Percentiles rank a stretch among this genome's conserved stretches.
phyloP scores from a whole-genome alignment of 2,797 vertebrate species.

The Phalloptychus januarius region DNA sequence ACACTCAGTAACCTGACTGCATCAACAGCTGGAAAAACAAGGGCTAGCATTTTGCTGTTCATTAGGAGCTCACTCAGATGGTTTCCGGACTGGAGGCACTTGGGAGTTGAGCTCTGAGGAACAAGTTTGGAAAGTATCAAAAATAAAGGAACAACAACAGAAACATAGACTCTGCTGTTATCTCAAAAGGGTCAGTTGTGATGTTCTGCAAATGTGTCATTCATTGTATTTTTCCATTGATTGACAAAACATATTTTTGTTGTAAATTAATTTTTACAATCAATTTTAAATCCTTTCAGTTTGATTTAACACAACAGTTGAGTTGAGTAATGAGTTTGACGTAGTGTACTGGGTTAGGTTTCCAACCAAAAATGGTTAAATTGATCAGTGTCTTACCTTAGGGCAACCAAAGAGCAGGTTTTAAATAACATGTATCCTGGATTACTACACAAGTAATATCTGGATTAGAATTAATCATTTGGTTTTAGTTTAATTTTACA shows the following conservation, averaged over 20 bases:
- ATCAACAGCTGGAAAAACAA: slow-evolving; percentile 85
- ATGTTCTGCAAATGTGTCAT: slow-evolving; percentile 51
- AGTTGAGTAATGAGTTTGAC: not conserved
- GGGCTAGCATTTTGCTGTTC: slow-evolving; percentile 75
- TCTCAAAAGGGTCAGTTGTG: not conserved
- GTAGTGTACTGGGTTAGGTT: not conserved
- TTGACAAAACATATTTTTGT: not conserved
- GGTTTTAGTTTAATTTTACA: not conserved
- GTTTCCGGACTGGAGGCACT: slow-evolving; percentile 77
- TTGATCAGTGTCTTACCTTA: not conserved
- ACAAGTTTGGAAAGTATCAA: slow-evolving; percentile 45
- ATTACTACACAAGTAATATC: not conserved
- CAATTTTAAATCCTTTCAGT: not conserved
- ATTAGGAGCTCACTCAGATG: slow-evolving; percentile 80
- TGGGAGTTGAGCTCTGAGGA: slow-evolving; percentile 74
- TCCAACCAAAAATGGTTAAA: not conserved
- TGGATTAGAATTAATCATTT: not conserved
- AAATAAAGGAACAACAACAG: slow-evolving; percentile 13
- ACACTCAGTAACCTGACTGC: slow-evolving; percentile 74
- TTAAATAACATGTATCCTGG: not conserved
- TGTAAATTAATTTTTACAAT: not conserved
- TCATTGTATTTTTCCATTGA: slow-evolving; percentile 15
- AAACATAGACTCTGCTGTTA: not conserved
- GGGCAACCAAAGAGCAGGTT: not conserved
- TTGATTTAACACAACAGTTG: not conserved